These are phyloP conservation scores for Nomada ferruginata DNA, from an alignment of 2,888 invertebrate species.

Conservation along the genomic window DNA sequence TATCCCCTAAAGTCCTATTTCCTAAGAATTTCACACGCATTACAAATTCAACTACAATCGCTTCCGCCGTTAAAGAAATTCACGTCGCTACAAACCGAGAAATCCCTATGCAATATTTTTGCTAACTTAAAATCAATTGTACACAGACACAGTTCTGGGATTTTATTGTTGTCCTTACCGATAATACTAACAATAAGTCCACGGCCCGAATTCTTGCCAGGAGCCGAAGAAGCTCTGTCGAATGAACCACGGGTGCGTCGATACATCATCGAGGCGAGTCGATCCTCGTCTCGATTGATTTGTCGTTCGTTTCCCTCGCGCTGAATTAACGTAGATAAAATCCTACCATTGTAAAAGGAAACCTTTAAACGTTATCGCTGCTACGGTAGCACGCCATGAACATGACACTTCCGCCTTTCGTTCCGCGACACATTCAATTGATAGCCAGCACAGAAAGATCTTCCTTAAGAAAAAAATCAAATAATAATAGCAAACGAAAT, in stretches of 20 bases:
- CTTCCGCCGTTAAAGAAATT: not conserved
- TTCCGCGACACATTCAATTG: not conserved
- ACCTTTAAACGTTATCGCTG: conserved; percentile 56
- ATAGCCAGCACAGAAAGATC: too few relatives aligned
- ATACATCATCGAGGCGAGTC: conserved; percentile 33
- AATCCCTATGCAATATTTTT: not conserved
- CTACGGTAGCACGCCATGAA: conserved; percentile 40
- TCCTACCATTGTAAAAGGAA: conserved; percentile 55
- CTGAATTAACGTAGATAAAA: conserved; percentile 55
- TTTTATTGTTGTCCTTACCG: conserved; percentile 16
- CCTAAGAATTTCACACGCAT: not conserved
- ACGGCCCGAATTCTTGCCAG: conserved; percentile 17
- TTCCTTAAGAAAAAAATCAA: too few relatives aligned
- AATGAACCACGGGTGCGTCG: conserved; percentile 8
- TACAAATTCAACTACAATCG: conserved; percentile 10
- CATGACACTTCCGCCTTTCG: conserved; percentile 8
- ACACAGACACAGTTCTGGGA: conserved; percentile 4
- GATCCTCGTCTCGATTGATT: not conserved
- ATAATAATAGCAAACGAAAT: too few relatives aligned
- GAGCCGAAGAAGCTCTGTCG: not conserved
- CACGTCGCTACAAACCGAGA: not conserved
- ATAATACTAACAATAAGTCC: conserved; percentile 53
- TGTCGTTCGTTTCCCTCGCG: conserved; percentile 48
- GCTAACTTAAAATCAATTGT: conserved; percentile 28
- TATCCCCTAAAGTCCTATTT: not conserved